Evolutionary conservation across 1,140 invertebrate species (phyloP), one percentile per base, ranked within the genome.

Genomic region (Hycleus phaleratus): DNA sequence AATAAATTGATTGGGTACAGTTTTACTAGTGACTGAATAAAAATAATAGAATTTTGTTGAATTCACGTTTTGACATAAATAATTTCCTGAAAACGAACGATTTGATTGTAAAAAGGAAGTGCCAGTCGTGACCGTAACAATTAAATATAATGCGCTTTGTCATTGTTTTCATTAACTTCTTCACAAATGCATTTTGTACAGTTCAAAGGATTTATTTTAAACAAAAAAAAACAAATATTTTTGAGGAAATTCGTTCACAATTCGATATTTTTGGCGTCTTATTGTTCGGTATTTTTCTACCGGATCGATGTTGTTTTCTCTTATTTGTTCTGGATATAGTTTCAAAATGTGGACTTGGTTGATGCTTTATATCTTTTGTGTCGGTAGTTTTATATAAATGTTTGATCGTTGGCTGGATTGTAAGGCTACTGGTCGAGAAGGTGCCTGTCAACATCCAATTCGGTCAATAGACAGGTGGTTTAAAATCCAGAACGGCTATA

Each of bases 101-200:
- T 32, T 32, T 32, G 26, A 46, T 51, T 43, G 46, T 58, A 43
- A 51, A 58, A 53, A 48, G 49, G 49, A 58, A 58, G 49, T 58
- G 46, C 44, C 46, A 58, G 49, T 58, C 49, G 57, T 58, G 49
- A 58, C 57, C 50, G 49, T 53, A 43, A 58, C 46, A 58, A 58
- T 47, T 38, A 43, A 58, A 46, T 18, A 18, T 49, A 58, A 58
- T 58, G 57, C 49, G 49, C 57, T 53, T 57, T 58, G 57, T 58
- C 57, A 58, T 58, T 58, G 49, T 46, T 58, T 38, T 58, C 57
- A 58, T 58, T 53, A 58, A 58, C 49, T 58, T 52, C 46, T 58
- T 45, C 18, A 18, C 18, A 18, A 46, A 32, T 51, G 25, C 43
- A 49, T 32, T 32, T 32, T 32, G 32, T 7, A 32, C 18, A 18